phyloP scores from a whole-genome alignment of 2,113 vertebrate genomes.

The Pterocles orientalis region DNA sequence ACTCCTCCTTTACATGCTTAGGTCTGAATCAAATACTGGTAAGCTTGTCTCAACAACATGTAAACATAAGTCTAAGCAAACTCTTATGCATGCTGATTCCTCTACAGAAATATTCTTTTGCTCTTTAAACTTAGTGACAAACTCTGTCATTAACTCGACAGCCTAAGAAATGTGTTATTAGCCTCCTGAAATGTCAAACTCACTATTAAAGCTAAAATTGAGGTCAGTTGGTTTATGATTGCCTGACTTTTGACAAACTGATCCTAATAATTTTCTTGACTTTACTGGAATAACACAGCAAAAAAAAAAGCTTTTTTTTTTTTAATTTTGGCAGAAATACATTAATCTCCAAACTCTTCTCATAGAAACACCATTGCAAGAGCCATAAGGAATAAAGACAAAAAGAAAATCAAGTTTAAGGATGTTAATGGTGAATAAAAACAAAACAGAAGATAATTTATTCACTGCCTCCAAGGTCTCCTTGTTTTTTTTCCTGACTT shows the following conservation, averaged over 20 bases:
- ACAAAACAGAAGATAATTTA: slow-evolving; percentile 13
- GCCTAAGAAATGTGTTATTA: slow-evolving; percentile 28
- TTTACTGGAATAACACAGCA: neutral
- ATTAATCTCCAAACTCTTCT: neutral
- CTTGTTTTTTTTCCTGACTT: neutral
- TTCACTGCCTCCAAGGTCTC: neutral
- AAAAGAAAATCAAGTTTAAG: neutral
- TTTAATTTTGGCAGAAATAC: neutral
- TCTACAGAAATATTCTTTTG: neutral
- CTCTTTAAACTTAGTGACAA: neutral
- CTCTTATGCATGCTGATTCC: neutral
- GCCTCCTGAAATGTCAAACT: slow-evolving; percentile 23
- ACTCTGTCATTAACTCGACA: slow-evolving; percentile 8
- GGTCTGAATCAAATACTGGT: neutral
- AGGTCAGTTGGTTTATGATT: neutral
- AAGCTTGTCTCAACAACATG: neutral
- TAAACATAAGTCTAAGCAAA: neutral
- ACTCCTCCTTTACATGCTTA: neutral
- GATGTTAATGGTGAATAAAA: neutral
- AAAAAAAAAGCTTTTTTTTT: neutral
- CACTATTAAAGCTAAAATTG: slow-evolving; percentile 15
- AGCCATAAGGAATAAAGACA: neutral
- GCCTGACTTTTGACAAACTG: neutral
- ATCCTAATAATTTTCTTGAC: neutral
- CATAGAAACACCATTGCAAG: neutral